Evolutionary conservation across 64 coral and sea anemone genomes (phyloP).

Genomic region (Astreopora myriophthalma): DNA sequence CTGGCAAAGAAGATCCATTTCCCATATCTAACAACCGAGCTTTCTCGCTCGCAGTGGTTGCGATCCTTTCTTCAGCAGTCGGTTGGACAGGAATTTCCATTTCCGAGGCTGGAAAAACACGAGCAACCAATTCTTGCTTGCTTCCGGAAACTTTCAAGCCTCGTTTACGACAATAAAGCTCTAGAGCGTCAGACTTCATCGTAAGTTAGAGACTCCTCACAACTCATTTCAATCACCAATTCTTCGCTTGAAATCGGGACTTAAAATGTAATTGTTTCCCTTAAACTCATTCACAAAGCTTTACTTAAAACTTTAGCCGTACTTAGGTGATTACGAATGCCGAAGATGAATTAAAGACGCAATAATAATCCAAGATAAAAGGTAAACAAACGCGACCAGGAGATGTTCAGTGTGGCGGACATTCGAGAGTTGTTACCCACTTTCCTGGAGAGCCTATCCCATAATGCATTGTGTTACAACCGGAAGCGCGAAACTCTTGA

Average conservation of each 20-base stretch:
- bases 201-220: neutral
- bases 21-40: neutral
- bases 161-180: neutral
- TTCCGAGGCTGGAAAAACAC: constrained; percentile 35
- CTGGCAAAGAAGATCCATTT: neutral
- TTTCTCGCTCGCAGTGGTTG: neutral
- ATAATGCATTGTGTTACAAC: neutral
- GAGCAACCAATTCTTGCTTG: constrained; percentile 37
- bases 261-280: neutral
- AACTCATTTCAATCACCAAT: neutral
- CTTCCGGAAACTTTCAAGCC: constrained; percentile 20
- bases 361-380: neutral
- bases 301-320: neutral
- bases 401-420: neutral
- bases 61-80: constrained; percentile 3
- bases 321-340: neutral
- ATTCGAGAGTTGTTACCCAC: neutral
- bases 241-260: neutral
- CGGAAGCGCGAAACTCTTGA: neutral
- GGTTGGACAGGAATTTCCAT: constrained; percentile 20
- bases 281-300: neutral
- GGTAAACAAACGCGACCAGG: neutral
- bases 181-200: constrained; percentile 22
- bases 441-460: neutral
- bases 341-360: neutral